Percentiles rank a stretch among this genome's conserved stretches.
Evolutionary conservation across 2,888 invertebrate species (phyloP).

Genomic region (Tachina lurida): DNA sequence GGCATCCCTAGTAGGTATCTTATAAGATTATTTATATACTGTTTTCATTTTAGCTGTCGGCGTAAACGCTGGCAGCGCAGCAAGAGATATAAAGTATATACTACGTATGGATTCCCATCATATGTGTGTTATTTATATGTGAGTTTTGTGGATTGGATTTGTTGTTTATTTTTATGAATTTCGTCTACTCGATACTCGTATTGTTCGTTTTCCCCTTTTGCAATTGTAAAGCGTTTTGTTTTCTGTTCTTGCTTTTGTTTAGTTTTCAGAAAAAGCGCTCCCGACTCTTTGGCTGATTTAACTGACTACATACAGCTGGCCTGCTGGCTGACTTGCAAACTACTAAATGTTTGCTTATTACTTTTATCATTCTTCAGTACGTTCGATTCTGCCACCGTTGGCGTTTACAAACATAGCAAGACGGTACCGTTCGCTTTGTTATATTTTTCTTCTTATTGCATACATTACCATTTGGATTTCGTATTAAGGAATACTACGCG

Average conservation of each 20-base stretch:
- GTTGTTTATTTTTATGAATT: conserved; percentile 51
- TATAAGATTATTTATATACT: conserved; percentile 81
- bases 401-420: conserved; percentile 45
- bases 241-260: conserved; percentile 47
- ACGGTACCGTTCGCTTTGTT: conserved; percentile 59
- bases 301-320: conserved; percentile 23
- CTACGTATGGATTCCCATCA: conserved; percentile 45
- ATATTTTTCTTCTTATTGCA: conserved; percentile 62
- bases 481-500: conserved; percentile 66
- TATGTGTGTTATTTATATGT: conserved; percentile 69
- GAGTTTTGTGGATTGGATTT: conserved; percentile 53
- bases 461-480: conserved; percentile 65
- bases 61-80: conserved; percentile 33
- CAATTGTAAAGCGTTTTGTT: conserved; percentile 18
- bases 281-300: conserved; percentile 62
- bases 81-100: conserved; percentile 46
- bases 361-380: conserved; percentile 58
- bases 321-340: conserved; percentile 43
- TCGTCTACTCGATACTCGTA: conserved; percentile 44
- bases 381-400: conserved; percentile 60
- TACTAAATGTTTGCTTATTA: conserved; percentile 60
- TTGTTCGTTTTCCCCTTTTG: conserved; percentile 59
- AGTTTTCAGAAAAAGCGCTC: conserved; percentile 55
- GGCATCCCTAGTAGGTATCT: too few species aligned
- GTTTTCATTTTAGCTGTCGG: conserved; percentile 57